These are phyloP conservation scores for Hydrozoanthus gracilis DNA, from an alignment of 92 coral and sea anemone genomes.

Conservation along the genomic window DNA sequence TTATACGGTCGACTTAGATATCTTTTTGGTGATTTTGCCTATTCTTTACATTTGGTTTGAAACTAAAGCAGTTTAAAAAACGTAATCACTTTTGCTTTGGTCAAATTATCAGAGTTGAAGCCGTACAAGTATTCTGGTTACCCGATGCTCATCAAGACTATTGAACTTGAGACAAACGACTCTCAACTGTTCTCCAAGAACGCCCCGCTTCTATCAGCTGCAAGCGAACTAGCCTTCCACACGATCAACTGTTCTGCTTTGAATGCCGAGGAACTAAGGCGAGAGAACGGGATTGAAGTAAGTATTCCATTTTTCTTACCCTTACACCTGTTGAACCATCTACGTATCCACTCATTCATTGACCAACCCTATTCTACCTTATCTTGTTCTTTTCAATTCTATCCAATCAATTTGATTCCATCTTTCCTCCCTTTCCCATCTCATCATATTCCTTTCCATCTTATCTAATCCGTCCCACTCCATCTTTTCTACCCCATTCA, in stretches of 20 bases:
- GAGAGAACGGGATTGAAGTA: constrained; percentile 97
- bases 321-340: not conserved
- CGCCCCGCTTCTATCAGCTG: constrained; percentile 89
- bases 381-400: too few species aligned
- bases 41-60: too few species aligned
- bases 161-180: constrained; percentile 87
- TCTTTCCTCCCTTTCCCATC: too few species aligned
- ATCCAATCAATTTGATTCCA: too few species aligned
- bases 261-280: constrained; percentile 95
- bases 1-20: too few species aligned
- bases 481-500: too few species aligned
- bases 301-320: not conserved
- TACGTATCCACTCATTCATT: not conserved
- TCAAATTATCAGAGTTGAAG: constrained; percentile 70
- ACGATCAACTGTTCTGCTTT: constrained; percentile 98
- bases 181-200: constrained; percentile 76
- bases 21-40: too few species aligned
- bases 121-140: constrained; percentile 99
- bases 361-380: too few species aligned
- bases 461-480: too few species aligned
- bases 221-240: constrained; percentile 95
- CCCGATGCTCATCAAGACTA: constrained; percentile 98
- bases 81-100: not conserved
- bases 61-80: too few species aligned
- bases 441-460: too few species aligned